Evolutionary conservation across 2,113 vertebrate species (phyloP).

Genomic region (Phalacrocorax pelagicus): DNA sequence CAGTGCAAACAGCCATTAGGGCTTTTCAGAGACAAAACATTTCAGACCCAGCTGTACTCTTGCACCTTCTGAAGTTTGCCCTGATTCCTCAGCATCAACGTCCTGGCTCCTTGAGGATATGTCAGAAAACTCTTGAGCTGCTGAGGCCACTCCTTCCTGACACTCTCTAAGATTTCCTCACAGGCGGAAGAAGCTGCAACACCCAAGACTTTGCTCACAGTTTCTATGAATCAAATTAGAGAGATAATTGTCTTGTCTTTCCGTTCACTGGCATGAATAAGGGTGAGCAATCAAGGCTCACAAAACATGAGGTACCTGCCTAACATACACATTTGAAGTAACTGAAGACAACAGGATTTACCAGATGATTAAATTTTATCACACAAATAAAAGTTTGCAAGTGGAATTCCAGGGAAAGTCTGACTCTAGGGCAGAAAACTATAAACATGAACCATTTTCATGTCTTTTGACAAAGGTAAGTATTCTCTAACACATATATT

Average conservation of each 20-base stretch:
- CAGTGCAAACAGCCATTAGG: neutral
- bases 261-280: neutral
- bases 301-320: neutral
- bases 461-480: neutral
- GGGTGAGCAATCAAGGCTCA: neutral
- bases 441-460: neutral
- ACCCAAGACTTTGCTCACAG: conserved; percentile 4
- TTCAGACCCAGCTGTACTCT: neutral
- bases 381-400: neutral
- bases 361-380: neutral
- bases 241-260: neutral
- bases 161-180: neutral
- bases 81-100: neutral
- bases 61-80: conserved; percentile 18
- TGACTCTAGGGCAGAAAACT: neutral
- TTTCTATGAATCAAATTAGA: conserved; percentile 37
- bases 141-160: neutral
- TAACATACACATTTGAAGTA: neutral
- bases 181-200: conserved; percentile 12
- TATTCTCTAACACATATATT: neutral
- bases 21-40: neutral
- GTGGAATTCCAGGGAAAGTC: neutral
- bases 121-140: conserved; percentile 19
- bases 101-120: neutral
- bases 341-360: neutral